Base-by-base conservation (phyloP, 2,888 invertebrate species). In the Diplazon laetatorius region DNA sequence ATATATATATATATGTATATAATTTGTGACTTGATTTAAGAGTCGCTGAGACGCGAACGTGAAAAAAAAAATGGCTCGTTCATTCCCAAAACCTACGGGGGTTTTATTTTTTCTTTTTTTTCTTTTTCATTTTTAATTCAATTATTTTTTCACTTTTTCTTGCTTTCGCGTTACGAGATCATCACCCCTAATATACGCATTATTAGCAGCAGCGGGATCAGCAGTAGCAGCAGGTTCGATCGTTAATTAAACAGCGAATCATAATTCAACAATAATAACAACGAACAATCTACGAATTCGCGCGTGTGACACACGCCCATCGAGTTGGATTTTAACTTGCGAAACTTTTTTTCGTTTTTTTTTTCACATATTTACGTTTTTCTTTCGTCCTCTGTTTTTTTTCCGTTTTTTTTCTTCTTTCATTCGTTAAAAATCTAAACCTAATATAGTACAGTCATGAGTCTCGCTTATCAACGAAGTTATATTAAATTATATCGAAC, bases 381-480 rank as follows among this genome's bases (percentile, higher is more conserved):
- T 30, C 6, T 30, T 20, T 50, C 55, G 37, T 60, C 16, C n/a
- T n/a, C n/a, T n/a, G n/a, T 16, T 35, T 30, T 42, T 57, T 57
- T 71, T 80, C 80, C 48, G 44, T 75, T 48, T 16, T 48, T 62
- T 35, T 63, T 46, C n/a, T 10, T 57, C 18, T 60, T 62, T 55
- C 37, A 75, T 60, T 72, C 42, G 37, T 81, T 79, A 79, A 79
- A 76, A 80, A 80, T 76, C 78, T 82, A 81, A 84, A 68, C 73
- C 86, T 88, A 89, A 80, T 89, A 89, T 90, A 86, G 87, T 89
- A 90, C 89, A 90, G 84, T 87, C 85, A 85, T 86, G 85, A 85
- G 83, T 85, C 84, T 87, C 83, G 80, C 76, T 85, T 84, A 85
- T 87, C 84, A n/a, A 86, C 86, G 85, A 87, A 86, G n/a, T 83